These are phyloP conservation scores for Danio tinwini DNA, from an alignment of 2,797 vertebrate species.

Conservation along the genomic window DNA sequence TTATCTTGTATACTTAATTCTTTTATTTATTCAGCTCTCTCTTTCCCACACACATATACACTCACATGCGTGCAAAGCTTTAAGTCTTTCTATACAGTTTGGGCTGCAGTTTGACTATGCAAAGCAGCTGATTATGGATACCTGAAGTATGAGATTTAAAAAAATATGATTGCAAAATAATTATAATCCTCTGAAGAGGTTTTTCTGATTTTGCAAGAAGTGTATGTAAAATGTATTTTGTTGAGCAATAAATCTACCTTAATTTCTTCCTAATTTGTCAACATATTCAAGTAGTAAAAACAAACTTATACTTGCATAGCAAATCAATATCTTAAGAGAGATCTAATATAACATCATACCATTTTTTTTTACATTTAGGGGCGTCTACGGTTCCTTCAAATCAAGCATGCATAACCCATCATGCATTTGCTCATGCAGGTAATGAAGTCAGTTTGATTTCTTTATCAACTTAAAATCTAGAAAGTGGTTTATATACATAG, in stretches of 20 bases:
- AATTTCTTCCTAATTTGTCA: not conserved
- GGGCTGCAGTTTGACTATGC: not conserved
- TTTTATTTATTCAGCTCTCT: not conserved
- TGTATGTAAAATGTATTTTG: too few relatives aligned
- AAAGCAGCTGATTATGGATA: not conserved
- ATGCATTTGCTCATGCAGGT: not conserved
- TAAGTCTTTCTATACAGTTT: not conserved
- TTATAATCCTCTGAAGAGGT: not conserved
- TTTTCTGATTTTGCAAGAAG: not conserved
- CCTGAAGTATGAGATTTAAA: not conserved
- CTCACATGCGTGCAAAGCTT: not conserved
- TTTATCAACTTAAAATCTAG: not conserved
- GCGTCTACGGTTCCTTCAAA: not conserved
- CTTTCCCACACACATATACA: not conserved
- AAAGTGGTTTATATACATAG: too few relatives aligned
- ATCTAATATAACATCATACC: not conserved
- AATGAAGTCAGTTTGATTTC: not conserved
- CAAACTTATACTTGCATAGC: not conserved
- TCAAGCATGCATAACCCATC: not conserved
- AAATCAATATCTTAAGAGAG: not conserved
- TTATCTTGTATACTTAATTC: slow-evolving; percentile 29
- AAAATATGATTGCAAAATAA: not conserved
- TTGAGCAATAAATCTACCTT: not conserved
- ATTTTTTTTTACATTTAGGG: not conserved
- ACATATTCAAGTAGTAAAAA: not conserved